These are phyloP conservation scores for Gouania willdenowi DNA, from an alignment of 2,797 vertebrate genomes.

Conservation along the genomic window DNA sequence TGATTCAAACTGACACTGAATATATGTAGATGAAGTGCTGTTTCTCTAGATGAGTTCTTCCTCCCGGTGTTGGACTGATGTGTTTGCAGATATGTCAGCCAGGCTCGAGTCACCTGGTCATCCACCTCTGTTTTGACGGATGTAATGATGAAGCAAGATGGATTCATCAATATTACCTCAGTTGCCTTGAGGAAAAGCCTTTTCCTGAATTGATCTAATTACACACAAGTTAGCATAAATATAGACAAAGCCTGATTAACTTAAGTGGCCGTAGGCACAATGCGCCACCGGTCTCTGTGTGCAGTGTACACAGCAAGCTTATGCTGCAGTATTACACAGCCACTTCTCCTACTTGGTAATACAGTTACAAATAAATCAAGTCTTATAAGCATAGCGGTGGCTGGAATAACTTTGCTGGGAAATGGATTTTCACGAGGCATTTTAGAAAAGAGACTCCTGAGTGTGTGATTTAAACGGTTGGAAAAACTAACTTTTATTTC, in stretches of 20 bases:
- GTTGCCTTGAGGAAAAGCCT: not conserved
- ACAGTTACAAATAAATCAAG: not conserved
- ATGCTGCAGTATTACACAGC: not conserved
- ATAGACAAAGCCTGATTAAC: not conserved
- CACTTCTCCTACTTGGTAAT: not conserved
- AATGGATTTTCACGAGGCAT: too few relatives aligned
- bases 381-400: not conserved
- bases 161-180: constrained; percentile 9
- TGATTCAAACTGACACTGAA: constrained; percentile 5
- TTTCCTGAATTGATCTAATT: constrained; percentile 10
- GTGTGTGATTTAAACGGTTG: too few relatives aligned
- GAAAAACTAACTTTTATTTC: too few relatives aligned
- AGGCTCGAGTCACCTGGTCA: not conserved
- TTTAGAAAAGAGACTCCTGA: too few relatives aligned
- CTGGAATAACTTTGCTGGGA: not conserved
- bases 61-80: constrained; percentile 2
- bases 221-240: not conserved
- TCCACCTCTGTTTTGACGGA: constrained; percentile 10
- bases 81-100: constrained; percentile 7
- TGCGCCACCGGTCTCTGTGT: not conserved
- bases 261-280: not conserved
- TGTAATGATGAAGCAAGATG: constrained; percentile 4
- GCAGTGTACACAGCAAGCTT: not conserved
- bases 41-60: not conserved
- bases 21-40: constrained; percentile 4